Evolutionary conservation across 2,888 invertebrate genomes (phyloP).

Genomic region (Argynnis bischoffii): DNA sequence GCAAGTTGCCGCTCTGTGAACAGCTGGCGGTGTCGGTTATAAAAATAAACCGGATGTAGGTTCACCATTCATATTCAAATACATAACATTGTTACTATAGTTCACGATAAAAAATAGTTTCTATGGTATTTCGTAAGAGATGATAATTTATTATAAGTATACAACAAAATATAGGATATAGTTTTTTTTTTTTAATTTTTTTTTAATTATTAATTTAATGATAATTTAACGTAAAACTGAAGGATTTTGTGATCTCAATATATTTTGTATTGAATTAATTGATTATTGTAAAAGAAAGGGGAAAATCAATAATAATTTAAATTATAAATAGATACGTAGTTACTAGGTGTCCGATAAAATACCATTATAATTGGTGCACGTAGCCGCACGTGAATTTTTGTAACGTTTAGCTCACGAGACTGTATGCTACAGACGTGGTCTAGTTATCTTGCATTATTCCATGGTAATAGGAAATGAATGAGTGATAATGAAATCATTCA

Average conservation of each 20-base stretch:
- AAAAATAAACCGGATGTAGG: constrained; percentile 28
- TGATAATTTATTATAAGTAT: too few relatives aligned
- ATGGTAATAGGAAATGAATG: background rate
- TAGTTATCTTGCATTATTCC: constrained; percentile 8
- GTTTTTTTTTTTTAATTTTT: too few relatives aligned
- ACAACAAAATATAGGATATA: too few relatives aligned
- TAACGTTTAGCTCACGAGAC: constrained; percentile 10
- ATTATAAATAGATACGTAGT: too few relatives aligned
- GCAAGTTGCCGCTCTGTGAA: constrained; percentile 28
- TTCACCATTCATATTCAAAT: constrained; percentile 10
- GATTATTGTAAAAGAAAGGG: background rate
- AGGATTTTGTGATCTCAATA: too few relatives aligned
- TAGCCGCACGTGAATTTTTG: constrained; percentile 2
- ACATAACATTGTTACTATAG: background rate
- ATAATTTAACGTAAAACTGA: too few relatives aligned
- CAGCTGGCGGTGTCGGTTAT: constrained; percentile 33
- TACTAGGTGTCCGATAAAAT: background rate
- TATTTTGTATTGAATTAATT: too few relatives aligned
- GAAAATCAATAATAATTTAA: background rate
- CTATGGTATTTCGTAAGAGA: too few relatives aligned
- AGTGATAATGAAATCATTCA: constrained; percentile 12
- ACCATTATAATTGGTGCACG: background rate
- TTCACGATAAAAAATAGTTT: background rate
- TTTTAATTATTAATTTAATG: too few relatives aligned
- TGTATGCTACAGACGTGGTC: background rate